phyloP scores from a whole-genome alignment of 2,797 vertebrate genomes.

The Dendrocincla tyrannina region DNA sequence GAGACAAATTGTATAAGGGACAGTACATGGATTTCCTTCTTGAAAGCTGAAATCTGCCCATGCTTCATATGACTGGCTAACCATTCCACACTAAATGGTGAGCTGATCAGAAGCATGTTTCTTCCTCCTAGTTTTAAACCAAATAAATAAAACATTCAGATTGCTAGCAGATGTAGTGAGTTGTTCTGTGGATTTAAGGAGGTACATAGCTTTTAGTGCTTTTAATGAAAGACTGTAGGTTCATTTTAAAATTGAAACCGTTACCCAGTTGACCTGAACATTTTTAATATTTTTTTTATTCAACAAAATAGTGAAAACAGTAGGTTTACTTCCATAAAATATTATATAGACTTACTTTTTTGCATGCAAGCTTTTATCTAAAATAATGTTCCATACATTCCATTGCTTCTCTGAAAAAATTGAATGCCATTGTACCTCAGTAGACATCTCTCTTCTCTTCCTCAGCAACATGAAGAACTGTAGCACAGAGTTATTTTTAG shows the following conservation, averaged over 20 bases:
- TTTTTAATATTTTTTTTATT: neutral
- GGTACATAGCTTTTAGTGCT: neutral
- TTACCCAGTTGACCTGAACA: neutral
- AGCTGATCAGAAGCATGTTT: slow-evolving; percentile 48
- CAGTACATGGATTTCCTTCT: slow-evolving; percentile 39
- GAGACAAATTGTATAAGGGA: slow-evolving; percentile 58
- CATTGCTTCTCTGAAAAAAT: neutral
- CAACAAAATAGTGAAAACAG: neutral
- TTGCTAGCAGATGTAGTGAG: slow-evolving; percentile 16
- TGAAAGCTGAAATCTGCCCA: slow-evolving; percentile 28
- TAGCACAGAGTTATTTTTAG: slow-evolving; percentile 28
- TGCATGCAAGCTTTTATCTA: neutral
- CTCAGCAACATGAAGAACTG: neutral
- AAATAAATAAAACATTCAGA: slow-evolving; percentile 52
- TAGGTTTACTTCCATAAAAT: neutral
- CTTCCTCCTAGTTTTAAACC: slow-evolving; percentile 37
- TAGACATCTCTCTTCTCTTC: neutral
- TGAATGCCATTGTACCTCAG: neutral
- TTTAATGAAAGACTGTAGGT: neutral
- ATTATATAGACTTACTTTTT: neutral
- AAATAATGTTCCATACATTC: neutral
- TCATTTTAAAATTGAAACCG: neutral
- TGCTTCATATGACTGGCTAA: slow-evolving; percentile 49
- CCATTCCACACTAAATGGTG: slow-evolving; percentile 31
- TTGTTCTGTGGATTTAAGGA: slow-evolving; percentile 28